Evolutionary conservation across 2,888 invertebrate genomes (phyloP).

Genomic region (Phorcus lineatus): DNA sequence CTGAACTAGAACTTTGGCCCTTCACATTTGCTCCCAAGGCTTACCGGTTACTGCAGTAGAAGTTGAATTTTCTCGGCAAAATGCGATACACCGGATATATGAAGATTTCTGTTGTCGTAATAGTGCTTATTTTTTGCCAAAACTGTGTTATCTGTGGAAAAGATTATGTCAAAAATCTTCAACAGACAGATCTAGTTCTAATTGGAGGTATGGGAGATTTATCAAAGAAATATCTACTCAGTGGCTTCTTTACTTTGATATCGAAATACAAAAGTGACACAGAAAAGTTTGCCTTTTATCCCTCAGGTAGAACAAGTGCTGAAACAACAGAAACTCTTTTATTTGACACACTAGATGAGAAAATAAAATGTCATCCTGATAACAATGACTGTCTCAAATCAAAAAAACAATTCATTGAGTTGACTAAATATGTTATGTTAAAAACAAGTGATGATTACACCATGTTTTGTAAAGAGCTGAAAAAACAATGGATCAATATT

Average conservation of each 20-base stretch:
- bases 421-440: slow-evolving; percentile 60
- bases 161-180: neutral
- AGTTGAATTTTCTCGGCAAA: too few species aligned
- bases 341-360: slow-evolving; percentile 56
- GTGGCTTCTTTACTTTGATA: slow-evolving; percentile 59
- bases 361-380: slow-evolving; percentile 56
- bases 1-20: too few species aligned
- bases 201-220: slow-evolving; percentile 71
- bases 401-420: slow-evolving; percentile 59
- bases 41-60: too few species aligned
- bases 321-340: slow-evolving; percentile 51
- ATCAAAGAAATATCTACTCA: slow-evolving; percentile 73
- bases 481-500: neutral
- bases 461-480: slow-evolving; percentile 43
- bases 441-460: slow-evolving; percentile 60
- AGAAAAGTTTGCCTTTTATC: slow-evolving; percentile 66
- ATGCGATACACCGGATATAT: too few species aligned
- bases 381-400: slow-evolving; percentile 48
- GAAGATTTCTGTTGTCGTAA: too few species aligned
- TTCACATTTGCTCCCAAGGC: too few species aligned
- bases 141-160: too few species aligned
- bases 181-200: slow-evolving; percentile 58
- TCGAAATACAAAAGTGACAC: slow-evolving; percentile 42
- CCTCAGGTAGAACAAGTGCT: slow-evolving; percentile 49
- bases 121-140: too few species aligned